Evolutionary conservation across 2,113 vertebrate genomes (phyloP).

Genomic region (Pangasianodon gigas): DNA sequence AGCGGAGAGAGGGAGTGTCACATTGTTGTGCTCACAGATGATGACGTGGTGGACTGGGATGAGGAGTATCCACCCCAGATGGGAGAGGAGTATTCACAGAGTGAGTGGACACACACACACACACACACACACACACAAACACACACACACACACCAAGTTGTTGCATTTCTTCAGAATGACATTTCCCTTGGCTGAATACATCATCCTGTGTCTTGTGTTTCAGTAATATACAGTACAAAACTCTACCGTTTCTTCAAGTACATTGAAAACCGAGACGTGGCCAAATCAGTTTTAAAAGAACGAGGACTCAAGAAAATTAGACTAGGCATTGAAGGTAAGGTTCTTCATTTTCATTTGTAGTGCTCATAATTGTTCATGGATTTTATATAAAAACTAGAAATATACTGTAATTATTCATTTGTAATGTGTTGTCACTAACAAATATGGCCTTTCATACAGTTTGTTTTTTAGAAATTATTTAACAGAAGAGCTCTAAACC

Average conservation of each 20-base stretch:
- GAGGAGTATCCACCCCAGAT: constrained; percentile 98
- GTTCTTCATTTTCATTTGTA: background rate
- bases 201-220: constrained; percentile 3
- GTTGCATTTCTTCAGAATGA: constrained; percentile 13
- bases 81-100: constrained; percentile 99
- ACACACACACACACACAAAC: background rate
- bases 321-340: constrained; percentile 97
- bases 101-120: constrained; percentile 70
- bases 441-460: background rate
- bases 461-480: background rate
- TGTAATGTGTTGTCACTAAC: background rate
- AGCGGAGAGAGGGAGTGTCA: constrained; percentile 97
- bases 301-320: constrained; percentile 95
- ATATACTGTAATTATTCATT: background rate
- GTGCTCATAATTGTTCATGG: background rate
- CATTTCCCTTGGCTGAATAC: background rate
- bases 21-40: constrained; percentile 97
- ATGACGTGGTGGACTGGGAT: constrained; percentile 99
- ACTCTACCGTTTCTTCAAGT: constrained; percentile 99
- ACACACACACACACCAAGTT: background rate
- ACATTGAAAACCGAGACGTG: constrained; percentile 97
- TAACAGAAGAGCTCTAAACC: background rate
- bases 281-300: constrained; percentile 98
- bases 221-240: constrained; percentile 99
- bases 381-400: background rate